Percentiles rank a stretch among this genome's conserved stretches.
Conservation (phyloP, 1,140 invertebrate genomes). For the Parapsyche elsis region DNA sequence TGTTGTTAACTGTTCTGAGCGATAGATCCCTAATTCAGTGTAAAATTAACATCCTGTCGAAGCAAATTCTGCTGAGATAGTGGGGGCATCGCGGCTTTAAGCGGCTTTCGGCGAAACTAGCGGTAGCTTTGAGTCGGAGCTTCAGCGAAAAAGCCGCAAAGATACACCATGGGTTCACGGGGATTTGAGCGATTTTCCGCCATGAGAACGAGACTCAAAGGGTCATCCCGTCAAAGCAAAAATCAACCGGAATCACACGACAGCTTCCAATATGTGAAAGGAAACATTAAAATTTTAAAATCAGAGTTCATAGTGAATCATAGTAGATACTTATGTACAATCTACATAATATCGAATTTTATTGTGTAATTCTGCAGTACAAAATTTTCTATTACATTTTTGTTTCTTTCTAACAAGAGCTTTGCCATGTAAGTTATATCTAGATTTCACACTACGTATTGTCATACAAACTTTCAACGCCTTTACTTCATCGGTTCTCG, state of each 20-base stretch:
- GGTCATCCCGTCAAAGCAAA: neutral
- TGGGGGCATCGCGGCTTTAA: slow-evolving; percentile 34
- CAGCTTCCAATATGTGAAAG: too few species aligned
- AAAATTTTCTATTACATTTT: too few species aligned
- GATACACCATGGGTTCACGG: neutral
- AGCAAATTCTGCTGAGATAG: neutral
- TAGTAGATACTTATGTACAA: too few species aligned
- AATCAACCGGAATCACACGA: neutral
- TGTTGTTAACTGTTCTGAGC: slow-evolving; percentile 29
- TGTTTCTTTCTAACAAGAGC: too few species aligned
- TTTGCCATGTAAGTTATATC: too few species aligned
- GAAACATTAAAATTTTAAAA: too few species aligned
- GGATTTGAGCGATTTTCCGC: slow-evolving; percentile 18
- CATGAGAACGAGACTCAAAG: neutral
- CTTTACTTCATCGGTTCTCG: too few species aligned
- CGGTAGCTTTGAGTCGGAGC: slow-evolving; percentile 9
- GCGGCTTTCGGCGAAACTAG: neutral
- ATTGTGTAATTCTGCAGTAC: too few species aligned
- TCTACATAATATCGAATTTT: too few species aligned
- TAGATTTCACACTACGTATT: too few species aligned
- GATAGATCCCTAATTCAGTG: slow-evolving; percentile 52
- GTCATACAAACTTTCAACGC: too few species aligned
- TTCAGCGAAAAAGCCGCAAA: neutral
- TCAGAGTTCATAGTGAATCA: too few species aligned
- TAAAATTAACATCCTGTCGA: slow-evolving; percentile 52